Base-by-base conservation (phyloP, 2,113 vertebrate genomes). In the Mesembrinibis cayennensis region DNA sequence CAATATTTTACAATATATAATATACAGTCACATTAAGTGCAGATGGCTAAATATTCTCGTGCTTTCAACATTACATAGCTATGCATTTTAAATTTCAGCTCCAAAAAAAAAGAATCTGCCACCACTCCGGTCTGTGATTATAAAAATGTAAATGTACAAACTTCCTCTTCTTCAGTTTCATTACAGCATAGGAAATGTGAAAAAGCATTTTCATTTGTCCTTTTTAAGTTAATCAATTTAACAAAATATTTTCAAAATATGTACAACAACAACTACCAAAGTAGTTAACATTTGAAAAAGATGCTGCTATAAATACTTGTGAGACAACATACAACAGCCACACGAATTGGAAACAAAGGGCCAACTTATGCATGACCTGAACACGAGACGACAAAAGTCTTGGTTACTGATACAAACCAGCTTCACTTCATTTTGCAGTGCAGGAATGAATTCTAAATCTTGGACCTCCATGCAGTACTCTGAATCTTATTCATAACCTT, bases 1-100 rank as follows among this genome's bases (percentile, higher is more conserved):
- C 56, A 83, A 15, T 97, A 97, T 95, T 94, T 97, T 97, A 96
- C 83, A 97, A 81, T 76, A 95, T 87, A 86, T 58, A 92, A 78
- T 76, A 91, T 90, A 96, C 62, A 95, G 80, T 89, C 27, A 86
- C 53, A 90, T 53, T 87, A 70, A 96, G 84, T 69, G 81, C 50
- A 81, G 80, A 82, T 83, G 96, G 97, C 95, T 87, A 87, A 80
- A 82, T n/a, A 93, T 83, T 93, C 78, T 86, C 0, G 0, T 42
- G 53, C n/a, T 88, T 95, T 95, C 62, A 92, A 66, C 50, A 69
- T 87, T 78, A 92, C 16, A 11, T 45, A 88, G 62, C 59, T 82
- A 90, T 89, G 94, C 61, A 82, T 76, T 96, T 52, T 49, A 89
- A 93, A 89, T 87, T 92, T 59, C 59, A 83, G 50, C 62, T 56